Base-by-base conservation (phyloP, 2,113 vertebrate species). In the Centropristis striata region DNA sequence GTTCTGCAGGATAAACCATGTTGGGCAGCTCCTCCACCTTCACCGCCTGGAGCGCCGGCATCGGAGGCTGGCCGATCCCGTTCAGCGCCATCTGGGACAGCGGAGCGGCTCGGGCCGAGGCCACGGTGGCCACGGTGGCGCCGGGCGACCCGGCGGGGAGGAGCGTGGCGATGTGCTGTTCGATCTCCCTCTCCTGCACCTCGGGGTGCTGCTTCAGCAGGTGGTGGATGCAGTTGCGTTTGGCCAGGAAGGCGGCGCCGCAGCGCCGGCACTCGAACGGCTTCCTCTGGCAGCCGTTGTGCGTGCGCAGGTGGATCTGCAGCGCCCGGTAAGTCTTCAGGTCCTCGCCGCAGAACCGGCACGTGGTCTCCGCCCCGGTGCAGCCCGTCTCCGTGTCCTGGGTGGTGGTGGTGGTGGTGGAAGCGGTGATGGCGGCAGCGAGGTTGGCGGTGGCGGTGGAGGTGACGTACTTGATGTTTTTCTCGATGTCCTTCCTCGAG, bases 141-240 rank as follows among this genome's bases (percentile, higher is more conserved):
- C 0, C 95, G 91, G 59, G 89, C 63, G 2, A 84, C 20, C 88
- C 68, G 4, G 91, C 87, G 2, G 93, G 95, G 36, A 94, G 90
- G 0, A 95, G 92, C 0, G 92, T 94, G 77, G 97, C 90, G 47
- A 99, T 96, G 42, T 98, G 96, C 47, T 95, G 97, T 79, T 99
- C 97, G 0, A 99, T 97, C 90, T 99, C 97, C 1, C 91, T 90
- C 90, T 99, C 98, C 11, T 97, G 97, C 58, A 99, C 96, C 0
- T 98, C 96, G 0, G 96, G 94, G 88, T 99, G 98, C 88, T 99
- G 97, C 91, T 98, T 98, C 27, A 98, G 96, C 79, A 99, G 94
- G 86, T 99, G 98, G 81, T 98, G 98, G 88, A 99, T 95, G 89
- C 98, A 99, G 81, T 98, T 99, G 41, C 97, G 96, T 89, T 98